Percentiles rank a stretch among this genome's conserved stretches.
Evolutionary conservation across 2,888 invertebrate genomes (phyloP).

Genomic region (Zaprionus bogoriensis): DNA sequence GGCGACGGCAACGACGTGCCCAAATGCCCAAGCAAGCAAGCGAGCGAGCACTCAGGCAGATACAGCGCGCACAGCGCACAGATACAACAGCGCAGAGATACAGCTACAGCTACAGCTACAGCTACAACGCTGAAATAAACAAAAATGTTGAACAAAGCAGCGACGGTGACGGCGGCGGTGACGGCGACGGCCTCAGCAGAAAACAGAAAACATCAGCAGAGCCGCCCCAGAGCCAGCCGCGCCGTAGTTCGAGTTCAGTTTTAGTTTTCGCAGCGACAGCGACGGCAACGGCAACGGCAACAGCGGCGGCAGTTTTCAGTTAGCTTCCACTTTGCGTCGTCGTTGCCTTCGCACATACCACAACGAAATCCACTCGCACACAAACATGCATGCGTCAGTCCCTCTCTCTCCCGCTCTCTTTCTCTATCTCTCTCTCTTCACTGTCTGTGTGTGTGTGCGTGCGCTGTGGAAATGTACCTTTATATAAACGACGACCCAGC

Average conservation of each 20-base stretch:
- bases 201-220: slow-evolving; percentile 38
- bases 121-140: slow-evolving; percentile 71
- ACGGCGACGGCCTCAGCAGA: slow-evolving; percentile 40
- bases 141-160: slow-evolving; percentile 74
- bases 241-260: slow-evolving; percentile 67
- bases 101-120: slow-evolving; percentile 45
- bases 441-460: slow-evolving; percentile 22
- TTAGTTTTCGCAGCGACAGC: slow-evolving; percentile 61
- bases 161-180: slow-evolving; percentile 17
- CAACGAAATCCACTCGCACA: slow-evolving; percentile 51
- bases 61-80: slow-evolving; percentile 49
- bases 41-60: slow-evolving; percentile 15
- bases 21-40: slow-evolving; percentile 60
- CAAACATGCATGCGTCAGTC: slow-evolving; percentile 32
- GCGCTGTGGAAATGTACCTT: slow-evolving; percentile 72
- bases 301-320: slow-evolving; percentile 60
- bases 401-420: slow-evolving; percentile 3
- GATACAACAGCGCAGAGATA: slow-evolving; percentile 46
- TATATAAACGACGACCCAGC: slow-evolving; percentile 73
- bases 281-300: slow-evolving; percentile 59
- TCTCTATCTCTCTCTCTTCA: slow-evolving; percentile 1
- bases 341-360: slow-evolving; percentile 72
- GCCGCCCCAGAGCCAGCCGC: slow-evolving; percentile 30
- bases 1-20: slow-evolving; percentile 52
- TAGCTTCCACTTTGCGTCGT: slow-evolving; percentile 52